A percentile compares a stretch with the other conserved stretches of the same genome.
These are phyloP conservation scores for Sminthurides aquaticus DNA, from an alignment of 2,888 invertebrate genomes.

Conservation along the genomic window DNA sequence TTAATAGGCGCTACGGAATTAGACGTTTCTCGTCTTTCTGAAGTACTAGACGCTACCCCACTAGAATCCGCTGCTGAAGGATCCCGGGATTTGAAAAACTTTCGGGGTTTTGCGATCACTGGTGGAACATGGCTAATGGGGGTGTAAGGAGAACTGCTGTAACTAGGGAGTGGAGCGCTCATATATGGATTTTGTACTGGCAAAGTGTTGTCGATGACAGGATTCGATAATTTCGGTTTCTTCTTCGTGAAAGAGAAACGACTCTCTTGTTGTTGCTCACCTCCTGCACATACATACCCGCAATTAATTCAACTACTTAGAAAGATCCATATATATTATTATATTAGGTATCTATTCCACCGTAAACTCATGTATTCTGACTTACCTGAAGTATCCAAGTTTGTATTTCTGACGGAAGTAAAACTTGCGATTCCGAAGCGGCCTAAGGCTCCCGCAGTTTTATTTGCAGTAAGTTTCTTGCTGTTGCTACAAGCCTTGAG, in stretches of 20 bases:
- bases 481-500: slow-evolving; percentile 73
- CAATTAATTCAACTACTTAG: too few relatives aligned
- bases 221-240: slow-evolving; percentile 28
- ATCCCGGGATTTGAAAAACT: slow-evolving; percentile 69
- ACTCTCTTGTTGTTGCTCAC: neutral
- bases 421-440: slow-evolving; percentile 93
- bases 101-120: slow-evolving; percentile 58
- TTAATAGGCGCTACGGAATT: slow-evolving; percentile 25
- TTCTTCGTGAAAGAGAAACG: slow-evolving; percentile 34
- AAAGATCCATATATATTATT: too few relatives aligned
- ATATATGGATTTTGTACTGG: slow-evolving; percentile 6
- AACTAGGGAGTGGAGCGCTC: slow-evolving; percentile 1
- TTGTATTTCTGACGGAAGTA: slow-evolving; percentile 74
- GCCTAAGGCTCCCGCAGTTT: slow-evolving; percentile 82
- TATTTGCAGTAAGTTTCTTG: slow-evolving; percentile 55
- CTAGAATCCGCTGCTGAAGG: slow-evolving; percentile 35
- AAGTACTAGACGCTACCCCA: slow-evolving; percentile 20
- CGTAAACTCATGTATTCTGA: too few relatives aligned
- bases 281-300: too few relatives aligned
- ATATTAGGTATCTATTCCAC: too few relatives aligned
- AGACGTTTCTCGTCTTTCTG: slow-evolving; percentile 15
- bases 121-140: neutral
- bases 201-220: slow-evolving; percentile 17
- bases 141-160: neutral
- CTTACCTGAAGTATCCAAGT: slow-evolving; percentile 45